Conservation (phyloP, 2,113 vertebrate species). For the Marmota flaviventris region DNA sequence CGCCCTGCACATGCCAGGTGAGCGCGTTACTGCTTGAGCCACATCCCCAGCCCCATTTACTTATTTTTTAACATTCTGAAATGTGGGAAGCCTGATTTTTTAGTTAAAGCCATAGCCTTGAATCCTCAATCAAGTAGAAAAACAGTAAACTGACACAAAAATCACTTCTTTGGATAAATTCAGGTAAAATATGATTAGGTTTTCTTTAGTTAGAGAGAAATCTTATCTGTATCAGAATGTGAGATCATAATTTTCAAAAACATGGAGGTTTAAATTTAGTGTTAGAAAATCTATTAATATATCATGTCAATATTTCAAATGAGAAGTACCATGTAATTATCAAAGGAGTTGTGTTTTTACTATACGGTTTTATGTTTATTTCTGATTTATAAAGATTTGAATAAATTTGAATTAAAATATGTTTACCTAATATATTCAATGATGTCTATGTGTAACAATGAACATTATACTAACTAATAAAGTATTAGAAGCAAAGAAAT, state of each 20-base stretch:
- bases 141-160: background rate
- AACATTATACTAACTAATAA: background rate
- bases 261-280: background rate
- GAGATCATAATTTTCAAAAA: background rate
- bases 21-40: no score
- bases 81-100: background rate
- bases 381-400: background rate
- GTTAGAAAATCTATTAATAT: background rate
- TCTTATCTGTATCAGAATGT: background rate
- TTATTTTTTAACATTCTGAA: background rate
- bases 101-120: background rate
- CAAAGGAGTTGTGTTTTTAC: background rate
- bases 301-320: background rate
- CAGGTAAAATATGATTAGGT: background rate
- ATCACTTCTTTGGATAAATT: background rate
- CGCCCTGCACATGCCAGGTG: no score
- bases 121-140: background rate
- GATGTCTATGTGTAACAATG: background rate
- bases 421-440: background rate
- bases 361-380: background rate
- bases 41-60: background rate
- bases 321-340: background rate
- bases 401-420: background rate
- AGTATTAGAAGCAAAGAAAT: background rate
- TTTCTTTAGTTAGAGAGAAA: background rate